phyloP scores from a whole-genome alignment of 2,113 vertebrate species.

The Leiothrix lutea region DNA sequence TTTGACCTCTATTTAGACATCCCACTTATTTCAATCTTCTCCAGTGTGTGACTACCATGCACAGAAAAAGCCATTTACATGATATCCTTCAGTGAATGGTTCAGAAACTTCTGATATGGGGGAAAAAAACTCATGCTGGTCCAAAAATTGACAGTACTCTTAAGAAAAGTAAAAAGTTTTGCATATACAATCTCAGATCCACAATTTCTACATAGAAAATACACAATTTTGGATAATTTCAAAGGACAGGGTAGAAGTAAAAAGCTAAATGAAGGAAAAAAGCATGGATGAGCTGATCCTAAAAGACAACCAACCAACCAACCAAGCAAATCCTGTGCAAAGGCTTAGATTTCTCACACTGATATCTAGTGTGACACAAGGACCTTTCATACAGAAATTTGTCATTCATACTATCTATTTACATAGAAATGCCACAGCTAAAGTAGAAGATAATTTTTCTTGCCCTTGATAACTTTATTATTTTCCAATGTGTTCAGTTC shows the following conservation, averaged over 20 bases:
- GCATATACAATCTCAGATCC: not conserved
- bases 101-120: not conserved
- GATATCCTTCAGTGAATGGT: not conserved
- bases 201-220: not conserved
- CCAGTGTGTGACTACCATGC: not conserved
- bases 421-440: not conserved
- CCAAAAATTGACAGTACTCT: not conserved
- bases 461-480: not conserved
- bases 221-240: not conserved
- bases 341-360: not conserved
- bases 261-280: not conserved
- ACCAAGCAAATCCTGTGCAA: not conserved
- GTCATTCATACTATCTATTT: not conserved
- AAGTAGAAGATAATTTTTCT: not conserved
- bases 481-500: not conserved
- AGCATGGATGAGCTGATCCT: not conserved
- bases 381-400: not conserved
- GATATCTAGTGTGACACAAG: not conserved
- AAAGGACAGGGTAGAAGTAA: not conserved
- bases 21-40: not conserved
- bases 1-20: not conserved
- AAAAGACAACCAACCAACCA: not conserved
- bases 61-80: not conserved
- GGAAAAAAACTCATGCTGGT: not conserved
- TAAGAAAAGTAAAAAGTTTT: not conserved